Percentiles rank a stretch among this genome's conserved stretches.
These are phyloP conservation scores for Pelochelys cantorii DNA, from an alignment of 2,797 vertebrate genomes.

Conservation along the genomic window DNA sequence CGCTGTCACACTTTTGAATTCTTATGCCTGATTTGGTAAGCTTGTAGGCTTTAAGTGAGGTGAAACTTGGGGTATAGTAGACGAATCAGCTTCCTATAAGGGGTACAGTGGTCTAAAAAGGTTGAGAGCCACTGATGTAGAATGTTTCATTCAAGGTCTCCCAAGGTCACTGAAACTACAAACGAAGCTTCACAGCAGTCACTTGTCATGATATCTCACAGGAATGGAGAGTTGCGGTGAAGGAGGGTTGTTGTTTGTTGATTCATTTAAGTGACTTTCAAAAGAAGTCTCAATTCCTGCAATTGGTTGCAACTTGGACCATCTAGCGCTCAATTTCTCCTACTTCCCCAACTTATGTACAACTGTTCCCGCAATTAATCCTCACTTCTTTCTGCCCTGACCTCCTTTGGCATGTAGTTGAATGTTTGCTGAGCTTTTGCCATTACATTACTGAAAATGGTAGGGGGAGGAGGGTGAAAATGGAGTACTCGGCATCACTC, in stretches of 20 bases:
- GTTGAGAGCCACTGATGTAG: not conserved
- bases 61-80: no score
- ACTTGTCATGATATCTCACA: not conserved
- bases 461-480: not conserved
- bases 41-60: no score
- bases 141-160: not conserved
- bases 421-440: not conserved
- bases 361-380: not conserved
- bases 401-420: not conserved
- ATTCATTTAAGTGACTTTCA: not conserved
- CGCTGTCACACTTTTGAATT: no score
- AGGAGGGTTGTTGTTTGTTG: not conserved
- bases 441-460: not conserved
- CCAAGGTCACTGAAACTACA: not conserved
- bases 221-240: not conserved
- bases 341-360: not conserved
- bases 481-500: not conserved
- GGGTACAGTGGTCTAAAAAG: no score
- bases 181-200: not conserved
- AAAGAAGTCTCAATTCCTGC: not conserved
- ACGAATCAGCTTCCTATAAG: no score
- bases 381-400: not conserved
- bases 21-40: no score
- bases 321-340: not conserved
- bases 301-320: not conserved